Conservation (phyloP, 2,888 invertebrate species). For the Papilio protenor region DNA sequence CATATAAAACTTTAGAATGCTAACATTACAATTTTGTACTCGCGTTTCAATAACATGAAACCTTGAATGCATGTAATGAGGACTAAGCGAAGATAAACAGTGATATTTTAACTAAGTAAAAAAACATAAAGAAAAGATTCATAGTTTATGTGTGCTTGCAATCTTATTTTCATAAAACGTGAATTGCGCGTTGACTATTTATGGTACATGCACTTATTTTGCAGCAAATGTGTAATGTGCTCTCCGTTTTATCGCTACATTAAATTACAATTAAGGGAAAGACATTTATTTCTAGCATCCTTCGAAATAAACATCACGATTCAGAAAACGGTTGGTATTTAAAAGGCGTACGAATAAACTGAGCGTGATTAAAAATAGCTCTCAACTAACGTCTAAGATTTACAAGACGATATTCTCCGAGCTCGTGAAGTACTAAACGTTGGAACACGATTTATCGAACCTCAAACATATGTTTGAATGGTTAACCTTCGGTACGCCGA, state of each 20-base stretch:
- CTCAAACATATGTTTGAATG: conserved; percentile 34
- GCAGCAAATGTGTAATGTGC: conserved; percentile 67
- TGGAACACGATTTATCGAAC: conserved; percentile 31
- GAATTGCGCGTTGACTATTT: conserved; percentile 50
- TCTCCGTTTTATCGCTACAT: conserved; percentile 66
- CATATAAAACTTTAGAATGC: neutral
- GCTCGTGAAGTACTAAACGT: conserved; percentile 25
- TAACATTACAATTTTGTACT: neutral
- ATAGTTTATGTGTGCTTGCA: neutral
- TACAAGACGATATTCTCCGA: conserved; percentile 28
- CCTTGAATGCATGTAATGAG: neutral
- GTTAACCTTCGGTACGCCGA: conserved; percentile 28
- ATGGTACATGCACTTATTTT: conserved; percentile 64
- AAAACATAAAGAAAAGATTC: neutral
- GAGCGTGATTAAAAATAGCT: conserved; percentile 33
- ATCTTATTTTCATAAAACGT: conserved; percentile 25
- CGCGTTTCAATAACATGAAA: neutral
- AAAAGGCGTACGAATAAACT: conserved; percentile 12
- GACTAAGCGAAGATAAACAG: neutral
- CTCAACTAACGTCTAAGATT: conserved; percentile 21
- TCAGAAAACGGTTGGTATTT: conserved; percentile 29
- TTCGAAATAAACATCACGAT: conserved; percentile 29
- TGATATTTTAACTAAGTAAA: neutral
- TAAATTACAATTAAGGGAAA: conserved; percentile 67
- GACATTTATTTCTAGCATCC: conserved; percentile 44